Conservation (phyloP, 2,797 vertebrate genomes). For the Neostethus bicornis region DNA sequence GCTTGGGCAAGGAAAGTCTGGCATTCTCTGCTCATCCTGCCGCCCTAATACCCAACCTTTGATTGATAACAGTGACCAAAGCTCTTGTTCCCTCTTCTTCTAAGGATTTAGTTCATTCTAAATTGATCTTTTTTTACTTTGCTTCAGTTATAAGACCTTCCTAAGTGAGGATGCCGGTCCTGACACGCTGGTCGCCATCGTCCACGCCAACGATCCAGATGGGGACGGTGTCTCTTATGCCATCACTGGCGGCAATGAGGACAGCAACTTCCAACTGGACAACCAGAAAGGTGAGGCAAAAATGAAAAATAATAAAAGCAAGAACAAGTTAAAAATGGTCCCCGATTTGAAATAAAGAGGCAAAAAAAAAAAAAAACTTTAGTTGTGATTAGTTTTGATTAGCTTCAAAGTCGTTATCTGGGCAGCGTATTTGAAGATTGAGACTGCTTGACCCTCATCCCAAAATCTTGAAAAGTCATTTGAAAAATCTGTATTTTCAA, state of each 20-base stretch:
- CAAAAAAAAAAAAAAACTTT: not conserved
- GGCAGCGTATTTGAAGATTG: no score
- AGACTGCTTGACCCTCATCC: no score
- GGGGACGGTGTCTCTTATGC: slow-evolving; percentile 87
- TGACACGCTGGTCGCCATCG: slow-evolving; percentile 85
- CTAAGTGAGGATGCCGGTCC: slow-evolving; percentile 91
- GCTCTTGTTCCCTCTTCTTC: no score
- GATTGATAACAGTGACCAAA: no score
- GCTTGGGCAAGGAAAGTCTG: no score
- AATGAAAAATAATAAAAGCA: not conserved
- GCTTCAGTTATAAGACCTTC: slow-evolving; percentile 87
- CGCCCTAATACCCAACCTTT: no score
- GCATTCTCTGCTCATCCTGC: no score
- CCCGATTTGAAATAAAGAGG: not conserved
- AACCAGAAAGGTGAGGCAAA: slow-evolving; percentile 84
- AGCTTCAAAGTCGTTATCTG: no score
- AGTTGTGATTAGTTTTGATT: no score
- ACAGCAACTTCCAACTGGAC: slow-evolving; percentile 90
- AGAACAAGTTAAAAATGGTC: not conserved
- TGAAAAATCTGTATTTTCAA: no score
- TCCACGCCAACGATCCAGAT: slow-evolving; percentile 89
- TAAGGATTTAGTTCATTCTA: not conserved
- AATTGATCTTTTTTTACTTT: not conserved
- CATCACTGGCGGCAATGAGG: slow-evolving; percentile 89
- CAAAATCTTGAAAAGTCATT: no score